Percentiles rank a stretch among this genome's conserved stretches.
Conservation (phyloP, 2,113 vertebrate genomes). For the Odontesthes bonariensis region DNA sequence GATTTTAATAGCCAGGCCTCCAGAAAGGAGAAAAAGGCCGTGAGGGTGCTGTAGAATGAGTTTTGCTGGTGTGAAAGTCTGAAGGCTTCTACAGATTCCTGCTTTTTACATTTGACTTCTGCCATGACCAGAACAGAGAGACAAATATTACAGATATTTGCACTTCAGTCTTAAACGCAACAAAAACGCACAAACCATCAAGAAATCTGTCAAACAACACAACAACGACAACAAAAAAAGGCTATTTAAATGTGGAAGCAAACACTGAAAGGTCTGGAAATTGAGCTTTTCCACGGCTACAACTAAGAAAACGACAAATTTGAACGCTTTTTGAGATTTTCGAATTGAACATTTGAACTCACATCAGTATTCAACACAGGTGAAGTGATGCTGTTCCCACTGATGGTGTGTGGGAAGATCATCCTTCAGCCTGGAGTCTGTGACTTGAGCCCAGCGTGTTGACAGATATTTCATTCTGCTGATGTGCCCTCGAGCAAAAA, state of each 20-base stretch:
- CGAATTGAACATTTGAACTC: not conserved
- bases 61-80: not conserved
- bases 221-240: too few relatives aligned
- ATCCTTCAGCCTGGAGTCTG: constrained; percentile 23
- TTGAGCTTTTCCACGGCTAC: not conserved
- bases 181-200: too few relatives aligned
- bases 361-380: constrained; percentile 27
- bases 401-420: constrained; percentile 19
- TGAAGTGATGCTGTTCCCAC: constrained; percentile 7
- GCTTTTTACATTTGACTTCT: constrained; percentile 6
- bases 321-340: rapidly evolving
- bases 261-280: not conserved
- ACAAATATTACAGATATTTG: not conserved
- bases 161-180: too few relatives aligned
- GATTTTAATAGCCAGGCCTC: constrained; percentile 49
- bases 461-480: constrained; percentile 30
- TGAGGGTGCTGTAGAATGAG: not conserved
- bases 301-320: not conserved
- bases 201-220: not conserved
- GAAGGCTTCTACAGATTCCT: not conserved
- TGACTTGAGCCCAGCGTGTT: constrained; percentile 24
- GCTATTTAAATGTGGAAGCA: too few relatives aligned
- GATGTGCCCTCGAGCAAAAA: constrained; percentile 50
- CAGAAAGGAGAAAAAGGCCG: constrained; percentile 11
- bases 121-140: not conserved